A percentile compares a stretch with the other conserved stretches of the same genome.
Conservation (phyloP, 2,113 vertebrate genomes). For the Anhinga rufa region DNA sequence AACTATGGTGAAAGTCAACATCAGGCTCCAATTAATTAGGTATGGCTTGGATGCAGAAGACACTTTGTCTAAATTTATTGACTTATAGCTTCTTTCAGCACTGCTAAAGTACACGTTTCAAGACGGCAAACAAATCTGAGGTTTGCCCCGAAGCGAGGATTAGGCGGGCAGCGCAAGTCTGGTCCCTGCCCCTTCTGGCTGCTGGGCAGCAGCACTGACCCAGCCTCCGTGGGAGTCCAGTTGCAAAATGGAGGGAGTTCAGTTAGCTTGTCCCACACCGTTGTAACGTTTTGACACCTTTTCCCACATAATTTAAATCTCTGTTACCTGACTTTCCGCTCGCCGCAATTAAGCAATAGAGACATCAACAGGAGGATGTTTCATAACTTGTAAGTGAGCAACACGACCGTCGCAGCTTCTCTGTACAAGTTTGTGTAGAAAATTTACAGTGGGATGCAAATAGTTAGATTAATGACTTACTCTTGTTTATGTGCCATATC, state of each 20-base stretch:
- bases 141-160: accelerated
- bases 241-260: not conserved
- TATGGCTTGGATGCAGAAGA: not conserved
- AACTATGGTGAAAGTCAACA: not conserved
- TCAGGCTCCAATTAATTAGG: not conserved
- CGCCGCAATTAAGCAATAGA: not conserved
- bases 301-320: not conserved
- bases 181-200: too few relatives aligned
- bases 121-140: not conserved
- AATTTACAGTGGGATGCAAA: not conserved
- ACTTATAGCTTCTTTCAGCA: not conserved
- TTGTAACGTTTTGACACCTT: accelerated
- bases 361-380: not conserved
- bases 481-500: not conserved
- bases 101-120: not conserved
- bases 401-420: not conserved
- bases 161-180: not conserved
- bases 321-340: not conserved
- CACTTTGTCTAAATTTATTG: too few relatives aligned
- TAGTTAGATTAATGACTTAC: not conserved
- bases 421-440: not conserved
- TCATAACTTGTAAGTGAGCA: not conserved
- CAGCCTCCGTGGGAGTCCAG: not conserved
- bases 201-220: not conserved
- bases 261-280: not conserved